Evolutionary conservation across 35 echinoderm and acorn worm species (phyloP).

Genomic region (Ophioderma brevispina): DNA sequence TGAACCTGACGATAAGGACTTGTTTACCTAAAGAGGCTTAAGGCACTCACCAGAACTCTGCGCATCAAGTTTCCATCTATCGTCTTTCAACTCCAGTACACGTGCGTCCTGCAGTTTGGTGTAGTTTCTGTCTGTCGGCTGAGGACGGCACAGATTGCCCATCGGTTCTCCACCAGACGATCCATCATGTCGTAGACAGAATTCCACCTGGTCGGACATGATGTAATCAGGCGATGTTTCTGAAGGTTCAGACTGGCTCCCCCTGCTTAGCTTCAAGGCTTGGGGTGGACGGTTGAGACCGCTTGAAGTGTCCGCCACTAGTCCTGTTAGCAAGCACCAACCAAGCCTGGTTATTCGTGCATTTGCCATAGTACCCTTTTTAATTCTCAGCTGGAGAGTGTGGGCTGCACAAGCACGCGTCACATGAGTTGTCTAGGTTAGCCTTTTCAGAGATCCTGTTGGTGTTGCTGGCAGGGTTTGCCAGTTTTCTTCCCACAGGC

Average conservation of each 20-base stretch:
- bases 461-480: slow-evolving; percentile 37
- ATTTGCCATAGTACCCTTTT: neutral
- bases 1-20: too few relatives aligned
- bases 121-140: neutral
- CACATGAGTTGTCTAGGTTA: neutral
- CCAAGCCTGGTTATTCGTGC: neutral
- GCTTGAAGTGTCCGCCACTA: neutral
- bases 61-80: too few relatives aligned
- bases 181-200: neutral
- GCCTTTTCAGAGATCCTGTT: slow-evolving; percentile 23
- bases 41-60: too few relatives aligned
- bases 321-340: neutral
- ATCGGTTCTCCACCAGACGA: neutral
- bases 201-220: slow-evolving; percentile 16
- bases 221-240: neutral
- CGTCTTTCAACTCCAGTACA: too few relatives aligned
- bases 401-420: slow-evolving; percentile 37
- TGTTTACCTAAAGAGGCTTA: too few relatives aligned
- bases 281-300: neutral
- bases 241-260: neutral
- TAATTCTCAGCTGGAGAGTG: slow-evolving; percentile 45
- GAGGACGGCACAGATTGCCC: neutral
- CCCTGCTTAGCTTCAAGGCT: neutral
- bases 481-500: too few relatives aligned
- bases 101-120: neutral